Base-by-base conservation (phyloP, 2,888 invertebrate genomes). In the Microplitis deprimator region DNA sequence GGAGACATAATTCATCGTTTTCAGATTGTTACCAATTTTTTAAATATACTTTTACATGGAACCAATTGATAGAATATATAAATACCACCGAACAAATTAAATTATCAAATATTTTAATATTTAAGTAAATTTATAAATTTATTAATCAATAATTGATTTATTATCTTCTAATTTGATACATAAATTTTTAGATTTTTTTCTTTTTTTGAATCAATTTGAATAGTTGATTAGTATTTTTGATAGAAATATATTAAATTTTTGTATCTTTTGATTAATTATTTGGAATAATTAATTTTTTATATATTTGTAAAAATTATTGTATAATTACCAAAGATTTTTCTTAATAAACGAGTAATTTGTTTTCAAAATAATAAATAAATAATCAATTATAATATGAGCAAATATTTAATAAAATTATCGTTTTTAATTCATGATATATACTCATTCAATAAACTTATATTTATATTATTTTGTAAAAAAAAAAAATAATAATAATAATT, bases 21-120 rank as follows among this genome's bases (percentile, higher is more conserved):
- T 68, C 73, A 68, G 71, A 39, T n/a, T 62, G 65, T 67, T 39
- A 76, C 67, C 60, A 71, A 60, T 71, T 69, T 67, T 50, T 50
- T 50, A 13, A 50, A 50, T 13, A 50, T 50, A 50, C 65, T 79
- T 73, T 75, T 50, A 79, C 68, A 67, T 69, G 70, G 61, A 68
- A 13, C 68, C 75, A 70, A 41, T 77, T 69, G 77, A 79, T 60
- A 75, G 76, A 70, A 70, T 80, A 50, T 50, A 13, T 8, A 50
- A 50, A 50, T 13, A 50, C 50, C 50, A 50, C 13, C 50, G 8
- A 50, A 50, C 29, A 50, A 50, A 50, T 50, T 13, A 50, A 13
- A 10, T 50, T 50, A 50, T 50, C 2, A 13, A 50, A 50, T 50
- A 50, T 13, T 50, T 50, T 5, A 13, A 50, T 50, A 50, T 13